Percentiles rank a stretch among this genome's conserved stretches.
Conservation (phyloP, 2,888 invertebrate genomes). For the Oxycera nigricornis region DNA sequence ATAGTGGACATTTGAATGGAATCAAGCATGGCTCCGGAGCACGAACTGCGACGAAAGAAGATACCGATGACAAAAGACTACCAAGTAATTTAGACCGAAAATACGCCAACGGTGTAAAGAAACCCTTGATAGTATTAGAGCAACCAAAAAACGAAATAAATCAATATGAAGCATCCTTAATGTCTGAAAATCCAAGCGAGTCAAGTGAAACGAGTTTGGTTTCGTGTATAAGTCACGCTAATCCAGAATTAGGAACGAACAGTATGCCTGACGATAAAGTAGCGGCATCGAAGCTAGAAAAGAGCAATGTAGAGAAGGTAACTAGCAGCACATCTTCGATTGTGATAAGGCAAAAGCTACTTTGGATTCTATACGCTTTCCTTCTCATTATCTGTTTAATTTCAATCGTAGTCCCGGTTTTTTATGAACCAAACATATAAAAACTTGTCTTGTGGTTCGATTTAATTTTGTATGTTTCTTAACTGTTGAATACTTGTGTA, state of each 20-base stretch:
- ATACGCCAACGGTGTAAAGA: neutral
- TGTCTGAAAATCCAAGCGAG: neutral
- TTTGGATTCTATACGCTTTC: constrained; percentile 21
- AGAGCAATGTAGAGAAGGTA: constrained; percentile 4
- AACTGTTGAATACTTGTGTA: neutral
- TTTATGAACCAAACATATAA: neutral
- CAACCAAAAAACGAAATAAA: neutral
- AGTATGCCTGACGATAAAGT: neutral
- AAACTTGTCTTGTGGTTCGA: neutral
- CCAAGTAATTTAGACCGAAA: neutral
- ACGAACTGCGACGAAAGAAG: neutral
- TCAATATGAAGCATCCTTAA: neutral
- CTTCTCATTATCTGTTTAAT: neutral
- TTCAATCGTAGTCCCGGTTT: neutral
- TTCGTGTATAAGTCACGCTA: neutral
- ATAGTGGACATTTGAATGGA: constrained; percentile 10
- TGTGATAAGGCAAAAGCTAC: constrained; percentile 6
- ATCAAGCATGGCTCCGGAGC: neutral
- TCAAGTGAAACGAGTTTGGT: constrained; percentile 28
- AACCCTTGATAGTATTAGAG: neutral
- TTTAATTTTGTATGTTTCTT: neutral
- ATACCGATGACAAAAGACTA: neutral
- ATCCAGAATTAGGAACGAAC: neutral
- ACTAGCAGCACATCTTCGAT: constrained; percentile 19
- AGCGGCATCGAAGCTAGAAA: neutral